Conservation (phyloP, 2,113 vertebrate genomes). For the Mirounga angustirostris region DNA sequence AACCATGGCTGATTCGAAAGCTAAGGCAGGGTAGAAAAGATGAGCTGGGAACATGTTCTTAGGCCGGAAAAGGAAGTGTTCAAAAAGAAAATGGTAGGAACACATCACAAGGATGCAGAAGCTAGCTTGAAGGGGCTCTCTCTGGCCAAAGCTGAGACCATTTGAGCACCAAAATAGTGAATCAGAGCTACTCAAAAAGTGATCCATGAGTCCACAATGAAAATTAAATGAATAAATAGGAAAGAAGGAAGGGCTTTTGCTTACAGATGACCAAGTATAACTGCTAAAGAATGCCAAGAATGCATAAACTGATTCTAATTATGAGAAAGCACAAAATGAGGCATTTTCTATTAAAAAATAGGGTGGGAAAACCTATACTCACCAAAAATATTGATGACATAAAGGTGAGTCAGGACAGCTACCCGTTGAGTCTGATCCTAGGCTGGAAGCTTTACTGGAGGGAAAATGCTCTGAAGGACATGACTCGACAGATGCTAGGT, state of each 20-base stretch:
- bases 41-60: not conserved
- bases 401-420: not conserved
- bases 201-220: not conserved
- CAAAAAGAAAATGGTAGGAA: not conserved
- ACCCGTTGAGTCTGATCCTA: not conserved
- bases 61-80: slow-evolving; percentile 14
- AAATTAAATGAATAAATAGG: not conserved
- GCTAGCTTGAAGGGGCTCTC: not conserved
- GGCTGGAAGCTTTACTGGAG: not conserved
- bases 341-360: not conserved
- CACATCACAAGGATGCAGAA: not conserved
- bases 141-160: not conserved
- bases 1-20: not conserved
- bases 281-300: slow-evolving; percentile 3
- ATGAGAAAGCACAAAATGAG: slow-evolving; percentile 21
- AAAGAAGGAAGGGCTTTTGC: not conserved
- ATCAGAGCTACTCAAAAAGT: not conserved
- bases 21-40: not conserved
- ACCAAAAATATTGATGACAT: not conserved
- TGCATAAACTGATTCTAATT: not conserved
- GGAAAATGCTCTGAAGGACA: not conserved
- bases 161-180: not conserved
- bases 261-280: not conserved
- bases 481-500: not conserved
- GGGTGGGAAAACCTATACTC: not conserved